Base-by-base conservation (phyloP, 2,888 invertebrate genomes). In the Eupithecia subumbrata region DNA sequence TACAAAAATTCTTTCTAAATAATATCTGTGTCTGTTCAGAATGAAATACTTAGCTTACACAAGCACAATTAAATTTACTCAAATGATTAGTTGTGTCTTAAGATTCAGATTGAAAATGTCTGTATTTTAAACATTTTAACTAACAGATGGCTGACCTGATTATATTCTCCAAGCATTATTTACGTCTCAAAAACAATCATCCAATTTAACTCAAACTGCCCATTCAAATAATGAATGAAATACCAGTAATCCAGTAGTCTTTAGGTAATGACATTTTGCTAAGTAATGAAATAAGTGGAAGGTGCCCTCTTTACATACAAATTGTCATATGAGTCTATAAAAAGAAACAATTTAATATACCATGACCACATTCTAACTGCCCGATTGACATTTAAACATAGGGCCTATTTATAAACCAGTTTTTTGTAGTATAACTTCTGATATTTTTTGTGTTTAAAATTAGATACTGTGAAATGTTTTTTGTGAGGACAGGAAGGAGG, bases 241-340 rank as follows among this genome's bases (percentile, higher is more conserved):
- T 68, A 75, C 11, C 9, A 40, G 63, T 48, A 67, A 37, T 60
- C 18, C n/a, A 16, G 8, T n/a, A 7, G 45, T 66, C 66, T 37
- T 3, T 56, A 37, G 34, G 48, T 71, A 71, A 75, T 64, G n/a
- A 43, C 52, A 69, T 69, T 43, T 63, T 30, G 45, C 72, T 72
- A 63, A 67, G 74, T 78, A 77, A 18, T 72, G 45, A 60, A 67
- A 63, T 66, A 37, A 72, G 78, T 79, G 70, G 78, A 79, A 69
- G 40, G 73, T 78, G 78, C 68, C 77, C 77, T 63, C 76, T 71
- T 79, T 78, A 79, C 81, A 78, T 79, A 77, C 52, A 78, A 77
- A 76, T 81, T 72, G 76, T 73, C 70, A 60, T 69, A 68, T 78
- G 52, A 75, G 25, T 71, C 78, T 74, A 76, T 77, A 79, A 78